phyloP scores from a whole-genome alignment of 2,113 vertebrate genomes.

The Crocuta crocuta region DNA sequence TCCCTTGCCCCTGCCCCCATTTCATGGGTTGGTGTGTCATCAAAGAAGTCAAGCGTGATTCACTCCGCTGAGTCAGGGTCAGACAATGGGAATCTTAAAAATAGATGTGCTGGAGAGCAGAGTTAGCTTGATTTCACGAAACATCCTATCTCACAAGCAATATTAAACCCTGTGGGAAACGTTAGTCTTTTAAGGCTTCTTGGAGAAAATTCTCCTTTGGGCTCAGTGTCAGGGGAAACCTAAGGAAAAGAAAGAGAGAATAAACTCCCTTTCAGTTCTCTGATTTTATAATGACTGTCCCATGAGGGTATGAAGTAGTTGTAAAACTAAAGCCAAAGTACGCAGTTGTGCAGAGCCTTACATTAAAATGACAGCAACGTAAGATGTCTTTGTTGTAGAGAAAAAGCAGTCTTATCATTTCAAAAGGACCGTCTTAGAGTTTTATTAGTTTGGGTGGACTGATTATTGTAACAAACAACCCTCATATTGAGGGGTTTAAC shows the following conservation, averaged over 20 bases:
- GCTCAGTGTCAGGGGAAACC: neutral
- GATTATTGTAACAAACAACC: neutral
- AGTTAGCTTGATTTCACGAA: neutral
- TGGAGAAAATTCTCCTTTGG: neutral
- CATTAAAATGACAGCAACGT: neutral
- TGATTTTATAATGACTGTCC: neutral
- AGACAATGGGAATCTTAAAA: neutral
- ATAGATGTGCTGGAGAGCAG: neutral
- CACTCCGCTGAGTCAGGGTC: neutral
- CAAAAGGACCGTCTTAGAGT: neutral
- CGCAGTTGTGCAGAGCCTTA: neutral
- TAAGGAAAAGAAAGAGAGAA: neutral
- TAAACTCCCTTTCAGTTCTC: neutral
- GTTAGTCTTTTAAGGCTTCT: neutral
- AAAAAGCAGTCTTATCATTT: neutral
- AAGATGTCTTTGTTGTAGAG: neutral
- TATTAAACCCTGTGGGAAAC: neutral
- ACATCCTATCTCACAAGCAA: neutral
- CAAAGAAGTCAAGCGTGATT: neutral
- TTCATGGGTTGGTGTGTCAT: neutral
- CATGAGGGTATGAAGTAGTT: neutral
- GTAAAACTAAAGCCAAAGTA: neutral
- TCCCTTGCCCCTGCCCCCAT: neutral
- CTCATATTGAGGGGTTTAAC: neutral
- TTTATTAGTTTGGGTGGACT: neutral